A percentile compares a stretch with the other conserved stretches of the same genome.
These are phyloP conservation scores for Drosophila barbarae DNA, from an alignment of 2,888 invertebrate genomes.

Conservation along the genomic window DNA sequence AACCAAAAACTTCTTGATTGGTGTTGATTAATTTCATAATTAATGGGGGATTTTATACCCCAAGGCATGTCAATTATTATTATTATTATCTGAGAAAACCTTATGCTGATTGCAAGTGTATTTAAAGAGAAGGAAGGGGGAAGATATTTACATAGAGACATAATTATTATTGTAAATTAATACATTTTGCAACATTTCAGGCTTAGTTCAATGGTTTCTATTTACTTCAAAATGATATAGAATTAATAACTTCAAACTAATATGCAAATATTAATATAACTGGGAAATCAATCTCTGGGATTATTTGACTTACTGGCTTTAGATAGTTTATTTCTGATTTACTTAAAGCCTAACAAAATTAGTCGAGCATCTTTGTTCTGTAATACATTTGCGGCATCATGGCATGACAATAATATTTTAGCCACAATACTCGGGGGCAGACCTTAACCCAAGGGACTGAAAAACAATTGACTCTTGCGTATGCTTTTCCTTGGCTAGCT, in stretches of 20 bases:
- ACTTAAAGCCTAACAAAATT: conserved; percentile 1
- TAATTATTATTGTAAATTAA: background rate
- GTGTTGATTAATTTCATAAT: background rate
- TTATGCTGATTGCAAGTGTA: background rate
- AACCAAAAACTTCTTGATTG: conserved; percentile 7
- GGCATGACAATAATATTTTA: conserved; percentile 37
- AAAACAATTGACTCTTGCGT: conserved; percentile 45
- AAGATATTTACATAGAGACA: background rate
- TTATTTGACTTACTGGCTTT: background rate
- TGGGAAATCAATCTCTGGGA: background rate
- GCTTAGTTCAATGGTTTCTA: too few relatives aligned
- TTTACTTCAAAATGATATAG: too few relatives aligned
- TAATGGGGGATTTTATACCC: background rate
- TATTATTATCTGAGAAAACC: background rate
- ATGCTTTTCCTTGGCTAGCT: conserved; percentile 1
- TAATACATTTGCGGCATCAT: conserved; percentile 27
- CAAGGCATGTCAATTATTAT: background rate
- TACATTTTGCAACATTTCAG: background rate
- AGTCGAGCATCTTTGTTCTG: background rate
- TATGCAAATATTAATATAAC: background rate
- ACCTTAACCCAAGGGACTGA: conserved; percentile 26
- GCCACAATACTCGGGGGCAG: conserved; percentile 10
- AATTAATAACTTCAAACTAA: background rate
- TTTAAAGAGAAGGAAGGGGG: background rate
- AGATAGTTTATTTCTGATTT: background rate